Percentiles rank a stretch among this genome's conserved stretches.
Evolutionary conservation across 2,797 vertebrate genomes (phyloP).

Genomic region (Pangasius krempfi): DNA sequence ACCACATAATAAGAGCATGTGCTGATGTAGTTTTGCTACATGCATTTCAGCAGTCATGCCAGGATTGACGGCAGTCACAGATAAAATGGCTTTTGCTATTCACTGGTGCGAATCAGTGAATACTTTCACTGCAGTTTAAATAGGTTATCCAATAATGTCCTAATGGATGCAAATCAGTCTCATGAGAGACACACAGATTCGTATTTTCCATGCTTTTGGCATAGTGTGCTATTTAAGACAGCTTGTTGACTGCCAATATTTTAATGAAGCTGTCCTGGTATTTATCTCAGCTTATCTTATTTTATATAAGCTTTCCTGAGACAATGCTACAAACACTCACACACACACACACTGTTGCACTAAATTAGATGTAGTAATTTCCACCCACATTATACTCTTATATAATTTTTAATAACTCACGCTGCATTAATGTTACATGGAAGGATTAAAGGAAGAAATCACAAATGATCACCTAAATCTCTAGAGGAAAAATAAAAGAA

Average conservation of each 20-base stretch:
- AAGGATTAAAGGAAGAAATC: constrained; percentile 26
- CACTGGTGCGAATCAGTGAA: background rate
- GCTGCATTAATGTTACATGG: constrained; percentile 35
- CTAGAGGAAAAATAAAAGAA: background rate
- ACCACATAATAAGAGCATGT: background rate
- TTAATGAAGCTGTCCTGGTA: background rate
- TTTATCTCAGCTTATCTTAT: background rate
- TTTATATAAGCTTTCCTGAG: background rate
- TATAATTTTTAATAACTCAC: constrained; percentile 8
- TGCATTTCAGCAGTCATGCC: background rate
- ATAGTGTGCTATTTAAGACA: background rate
- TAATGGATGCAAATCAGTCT: constrained; percentile 43
- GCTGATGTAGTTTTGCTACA: background rate
- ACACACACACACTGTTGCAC: background rate
- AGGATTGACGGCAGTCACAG: background rate
- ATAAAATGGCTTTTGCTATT: background rate
- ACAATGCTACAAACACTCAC: background rate
- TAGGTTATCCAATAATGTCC: constrained; percentile 17
- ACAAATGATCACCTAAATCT: background rate
- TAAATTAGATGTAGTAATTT: background rate
- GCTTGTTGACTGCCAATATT: background rate
- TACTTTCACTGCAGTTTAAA: background rate
- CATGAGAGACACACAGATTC: constrained; percentile 34
- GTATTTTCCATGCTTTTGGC: constrained; percentile 31
- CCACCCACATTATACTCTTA: background rate